A percentile compares a stretch with the other conserved stretches of the same genome.
Conservation (phyloP, 2,113 vertebrate genomes). For the Nipponia nippon region DNA sequence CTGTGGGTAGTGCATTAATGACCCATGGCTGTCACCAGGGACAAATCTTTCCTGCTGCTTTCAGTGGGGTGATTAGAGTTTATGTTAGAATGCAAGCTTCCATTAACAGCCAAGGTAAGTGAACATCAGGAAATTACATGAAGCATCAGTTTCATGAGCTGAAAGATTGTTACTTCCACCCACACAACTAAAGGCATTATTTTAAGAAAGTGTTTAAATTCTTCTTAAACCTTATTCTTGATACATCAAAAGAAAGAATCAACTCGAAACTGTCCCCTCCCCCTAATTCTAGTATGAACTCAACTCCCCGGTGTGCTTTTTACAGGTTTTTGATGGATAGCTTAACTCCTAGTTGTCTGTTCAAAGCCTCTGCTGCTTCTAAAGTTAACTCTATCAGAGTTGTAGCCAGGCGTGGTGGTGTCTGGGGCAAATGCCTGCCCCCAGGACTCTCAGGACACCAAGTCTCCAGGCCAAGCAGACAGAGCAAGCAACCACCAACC, state of each 20-base stretch:
- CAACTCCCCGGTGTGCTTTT: neutral
- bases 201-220: constrained; percentile 18
- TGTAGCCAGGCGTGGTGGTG: neutral
- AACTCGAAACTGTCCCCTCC: neutral
- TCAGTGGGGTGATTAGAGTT: neutral
- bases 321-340: neutral
- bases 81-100: neutral
- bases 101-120: constrained; percentile 5
- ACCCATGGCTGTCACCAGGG: neutral
- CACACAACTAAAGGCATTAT: neutral
- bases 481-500: neutral
- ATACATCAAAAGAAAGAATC: neutral
- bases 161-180: constrained; percentile 14
- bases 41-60: neutral
- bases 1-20: neutral
- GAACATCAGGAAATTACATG: neutral
- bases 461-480: neutral
- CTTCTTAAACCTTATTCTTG: neutral
- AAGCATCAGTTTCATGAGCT: constrained; percentile 34
- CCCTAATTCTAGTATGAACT: neutral
- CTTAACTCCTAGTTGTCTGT: neutral
- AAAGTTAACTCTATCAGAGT: neutral
- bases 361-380: neutral
- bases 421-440: neutral
- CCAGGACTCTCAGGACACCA: neutral